Evolutionary conservation across 2,797 vertebrate species (phyloP), one percentile per base, ranked within the genome.

Genomic region (Aotus griseimembra): DNA sequence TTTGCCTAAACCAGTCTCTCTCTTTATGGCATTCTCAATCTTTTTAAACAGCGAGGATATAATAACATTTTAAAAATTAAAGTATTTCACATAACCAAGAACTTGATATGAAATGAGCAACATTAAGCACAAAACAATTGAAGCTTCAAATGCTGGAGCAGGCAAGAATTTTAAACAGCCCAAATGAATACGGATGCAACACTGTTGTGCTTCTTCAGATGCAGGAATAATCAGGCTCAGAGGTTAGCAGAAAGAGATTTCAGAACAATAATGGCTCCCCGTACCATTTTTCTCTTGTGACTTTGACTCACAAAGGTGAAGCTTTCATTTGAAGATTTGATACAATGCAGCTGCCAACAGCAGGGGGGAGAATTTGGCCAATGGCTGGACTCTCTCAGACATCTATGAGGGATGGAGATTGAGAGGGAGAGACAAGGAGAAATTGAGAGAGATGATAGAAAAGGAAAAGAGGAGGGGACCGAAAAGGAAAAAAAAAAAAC

Each of bases 341-440:
- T 88, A 97, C 92, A 93, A 26, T 92, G 95, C 94, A 98, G 97
- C 96, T 98, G 95, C 94, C 92, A 95, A 98, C 98, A 98, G 98
- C 97, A 98, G 97, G 95, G 97, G 94, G 96, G 97, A 98, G 97
- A 98, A 95, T 97, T 98, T 98, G 96, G 88, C 98, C 98, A 98
- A 98, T 90, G 97, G 80, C 97, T 95, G 61, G 58, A 55, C 96
- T 97, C 73, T 96, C 95, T 96, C 96, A 98, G 98, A 98, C 94
- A 95, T 98, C 92, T 93, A 22, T 95, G 96, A 98, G 98, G 86
- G 92, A 98, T 94, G 94, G 41, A 97, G 97, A 97, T 95, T 57
- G 55, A 88, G 36, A 81, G 52, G 61, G 30, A 58, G 7, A 88
- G 26, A 84, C 19, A 81, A 44, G 36, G 44, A 93, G 67, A 97